These are phyloP conservation scores for Zaprionus inermis DNA, from an alignment of 1,140 invertebrate species.

Conservation along the genomic window DNA sequence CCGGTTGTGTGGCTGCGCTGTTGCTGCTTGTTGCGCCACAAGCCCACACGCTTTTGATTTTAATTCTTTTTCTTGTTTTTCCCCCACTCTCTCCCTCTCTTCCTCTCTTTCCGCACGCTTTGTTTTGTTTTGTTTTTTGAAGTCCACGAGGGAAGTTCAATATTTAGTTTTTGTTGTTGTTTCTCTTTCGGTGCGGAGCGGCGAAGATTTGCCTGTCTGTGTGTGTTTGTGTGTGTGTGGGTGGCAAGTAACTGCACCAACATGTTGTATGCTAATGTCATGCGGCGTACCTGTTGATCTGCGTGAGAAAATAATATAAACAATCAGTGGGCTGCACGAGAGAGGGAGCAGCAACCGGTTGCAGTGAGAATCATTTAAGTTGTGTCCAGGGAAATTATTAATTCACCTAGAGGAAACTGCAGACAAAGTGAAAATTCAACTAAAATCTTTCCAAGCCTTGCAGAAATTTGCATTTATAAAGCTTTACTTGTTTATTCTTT, in stretches of 20 bases:
- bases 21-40: slow-evolving; percentile 49
- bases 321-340: slow-evolving; percentile 14
- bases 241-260: slow-evolving; percentile 1
- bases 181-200: slow-evolving; percentile 7
- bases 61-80: slow-evolving; percentile 13
- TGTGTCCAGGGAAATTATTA: neutral
- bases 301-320: slow-evolving; percentile 24
- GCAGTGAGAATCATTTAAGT: slow-evolving; percentile 6
- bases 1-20: slow-evolving; percentile 39
- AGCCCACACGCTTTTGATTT: slow-evolving; percentile 39
- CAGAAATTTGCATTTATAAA: too few relatives aligned
- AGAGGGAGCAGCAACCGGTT: slow-evolving; percentile 27
- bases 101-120: neutral
- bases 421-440: too few relatives aligned
- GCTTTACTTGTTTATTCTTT: too few relatives aligned
- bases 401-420: neutral
- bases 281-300: slow-evolving; percentile 43
- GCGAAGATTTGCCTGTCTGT: slow-evolving; percentile 14
- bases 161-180: slow-evolving; percentile 28
- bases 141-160: slow-evolving; percentile 32
- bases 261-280: slow-evolving; percentile 37
- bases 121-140: slow-evolving; percentile 13
- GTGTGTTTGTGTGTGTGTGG: neutral
- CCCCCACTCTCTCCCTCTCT: neutral
- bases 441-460: too few relatives aligned